A percentile compares a stretch with the other conserved stretches of the same genome.
phyloP scores from a whole-genome alignment of 2,888 invertebrate species.

The Lochmaea crataegi region DNA sequence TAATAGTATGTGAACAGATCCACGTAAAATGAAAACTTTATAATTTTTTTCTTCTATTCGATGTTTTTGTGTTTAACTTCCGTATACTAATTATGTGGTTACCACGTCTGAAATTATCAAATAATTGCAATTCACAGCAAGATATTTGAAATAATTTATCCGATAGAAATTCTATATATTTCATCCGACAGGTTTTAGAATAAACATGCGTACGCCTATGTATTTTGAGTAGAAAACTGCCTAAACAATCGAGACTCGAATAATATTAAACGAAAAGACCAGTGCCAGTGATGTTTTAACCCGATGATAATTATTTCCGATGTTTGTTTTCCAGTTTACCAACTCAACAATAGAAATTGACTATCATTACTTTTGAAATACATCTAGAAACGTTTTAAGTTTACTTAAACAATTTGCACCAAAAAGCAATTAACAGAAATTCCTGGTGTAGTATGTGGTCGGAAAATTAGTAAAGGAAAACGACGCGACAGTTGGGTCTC shows the following conservation, averaged over 20 bases:
- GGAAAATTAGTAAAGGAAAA: constrained; percentile 60
- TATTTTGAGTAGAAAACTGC: background rate
- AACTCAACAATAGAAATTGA: constrained; percentile 33
- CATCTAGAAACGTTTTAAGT: constrained; percentile 37
- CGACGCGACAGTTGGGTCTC: constrained; percentile 50
- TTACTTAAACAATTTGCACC: constrained; percentile 57
- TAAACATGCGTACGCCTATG: background rate
- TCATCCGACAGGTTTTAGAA: too few species aligned
- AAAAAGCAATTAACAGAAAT: constrained; percentile 60
- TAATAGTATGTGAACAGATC: too few species aligned
- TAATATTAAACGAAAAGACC: constrained; percentile 21
- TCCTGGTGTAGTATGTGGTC: constrained; percentile 57
- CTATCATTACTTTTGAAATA: constrained; percentile 38
- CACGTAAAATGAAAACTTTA: too few species aligned
- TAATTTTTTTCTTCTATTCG: too few species aligned
- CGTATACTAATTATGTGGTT: too few species aligned
- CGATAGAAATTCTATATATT: too few species aligned
- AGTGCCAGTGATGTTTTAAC: constrained; percentile 21
- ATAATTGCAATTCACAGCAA: too few species aligned
- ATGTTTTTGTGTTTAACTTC: too few species aligned
- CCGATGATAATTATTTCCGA: constrained; percentile 32
- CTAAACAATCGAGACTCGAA: background rate
- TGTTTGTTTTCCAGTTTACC: constrained; percentile 31
- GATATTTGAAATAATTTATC: too few species aligned
- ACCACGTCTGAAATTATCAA: too few species aligned